These are phyloP conservation scores for Cylloceria caligata DNA, from an alignment of 2,888 invertebrate genomes.

Conservation along the genomic window DNA sequence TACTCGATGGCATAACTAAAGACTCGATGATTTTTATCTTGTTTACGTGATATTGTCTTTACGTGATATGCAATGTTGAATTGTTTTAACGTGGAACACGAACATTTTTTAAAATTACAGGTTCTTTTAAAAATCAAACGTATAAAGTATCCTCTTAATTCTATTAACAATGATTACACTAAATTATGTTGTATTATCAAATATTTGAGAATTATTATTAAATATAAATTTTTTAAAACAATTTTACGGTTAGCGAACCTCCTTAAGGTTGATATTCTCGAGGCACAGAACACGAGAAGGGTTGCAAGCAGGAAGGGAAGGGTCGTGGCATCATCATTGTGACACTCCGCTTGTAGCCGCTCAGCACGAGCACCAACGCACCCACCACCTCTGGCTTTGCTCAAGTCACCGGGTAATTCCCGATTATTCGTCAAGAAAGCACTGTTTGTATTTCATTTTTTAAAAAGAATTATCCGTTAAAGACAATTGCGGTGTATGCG, in stretches of 20 bases:
- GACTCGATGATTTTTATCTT: too few relatives aligned
- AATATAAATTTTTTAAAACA: background rate
- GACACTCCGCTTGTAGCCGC: slow-evolving; percentile 20
- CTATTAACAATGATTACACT: too few relatives aligned
- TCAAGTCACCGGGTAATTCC: background rate
- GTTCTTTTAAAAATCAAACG: too few relatives aligned
- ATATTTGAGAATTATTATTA: too few relatives aligned
- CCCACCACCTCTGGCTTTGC: background rate
- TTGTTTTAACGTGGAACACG: too few relatives aligned
- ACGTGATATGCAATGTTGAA: too few relatives aligned
- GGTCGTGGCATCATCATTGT: slow-evolving; percentile 34
- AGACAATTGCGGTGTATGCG: background rate
- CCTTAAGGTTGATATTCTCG: slow-evolving; percentile 13
- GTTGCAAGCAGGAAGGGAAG: slow-evolving; percentile 20
- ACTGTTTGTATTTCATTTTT: background rate
- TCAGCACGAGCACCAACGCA: slow-evolving; percentile 5
- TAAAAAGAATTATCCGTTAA: background rate
- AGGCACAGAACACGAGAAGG: slow-evolving; percentile 26
- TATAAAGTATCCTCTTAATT: too few relatives aligned
- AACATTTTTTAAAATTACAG: too few relatives aligned
- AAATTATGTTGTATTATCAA: too few relatives aligned
- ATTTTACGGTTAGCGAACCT: background rate
- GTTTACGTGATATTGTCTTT: too few relatives aligned
- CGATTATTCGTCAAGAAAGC: background rate
- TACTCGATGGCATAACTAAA: too few relatives aligned